Evolutionary conservation across 2,113 vertebrate species (phyloP).

Genomic region (Ranitomeya variabilis): DNA sequence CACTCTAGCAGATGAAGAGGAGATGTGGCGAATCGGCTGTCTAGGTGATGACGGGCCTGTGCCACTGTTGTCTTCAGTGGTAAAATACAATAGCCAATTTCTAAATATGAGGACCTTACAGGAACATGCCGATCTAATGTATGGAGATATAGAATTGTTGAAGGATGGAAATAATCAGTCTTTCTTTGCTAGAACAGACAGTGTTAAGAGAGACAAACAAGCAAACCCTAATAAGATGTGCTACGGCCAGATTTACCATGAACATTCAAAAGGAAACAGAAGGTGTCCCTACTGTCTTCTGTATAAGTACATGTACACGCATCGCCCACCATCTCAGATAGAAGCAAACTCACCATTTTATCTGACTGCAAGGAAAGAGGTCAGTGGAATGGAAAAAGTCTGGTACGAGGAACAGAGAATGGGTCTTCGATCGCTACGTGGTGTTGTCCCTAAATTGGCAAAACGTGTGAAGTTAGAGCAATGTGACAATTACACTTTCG

Average conservation of each 20-base stretch:
- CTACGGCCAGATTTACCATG: constrained; percentile 59
- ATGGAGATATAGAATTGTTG: constrained; percentile 64
- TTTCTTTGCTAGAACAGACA: constrained; percentile 66
- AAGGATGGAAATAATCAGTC: constrained; percentile 64
- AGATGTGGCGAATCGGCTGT: constrained; percentile 64
- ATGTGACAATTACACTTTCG: constrained; percentile 67
- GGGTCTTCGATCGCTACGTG: constrained; percentile 62
- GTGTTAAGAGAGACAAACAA: constrained; percentile 64
- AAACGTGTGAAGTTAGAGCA: constrained; percentile 68
- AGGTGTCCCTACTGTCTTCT: constrained; percentile 65
- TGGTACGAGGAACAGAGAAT: constrained; percentile 67
- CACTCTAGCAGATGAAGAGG: constrained; percentile 64
- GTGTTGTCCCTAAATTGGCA: constrained; percentile 61
- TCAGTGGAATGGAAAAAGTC: constrained; percentile 37
- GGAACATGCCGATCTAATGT: constrained; percentile 62
- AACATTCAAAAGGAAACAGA: constrained; percentile 63
- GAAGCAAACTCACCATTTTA: constrained; percentile 64
- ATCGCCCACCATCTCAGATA: constrained; percentile 57
- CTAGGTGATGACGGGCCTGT: constrained; percentile 61
- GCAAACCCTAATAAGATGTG: constrained; percentile 31
- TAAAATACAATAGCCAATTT: constrained; percentile 71
- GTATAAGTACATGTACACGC: constrained; percentile 63
- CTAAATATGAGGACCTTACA: constrained; percentile 66
- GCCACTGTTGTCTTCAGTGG: constrained; percentile 61
- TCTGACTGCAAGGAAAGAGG: constrained; percentile 61